phyloP scores from a whole-genome alignment of 2,113 vertebrate genomes.

The Cinclus mexicanus region DNA sequence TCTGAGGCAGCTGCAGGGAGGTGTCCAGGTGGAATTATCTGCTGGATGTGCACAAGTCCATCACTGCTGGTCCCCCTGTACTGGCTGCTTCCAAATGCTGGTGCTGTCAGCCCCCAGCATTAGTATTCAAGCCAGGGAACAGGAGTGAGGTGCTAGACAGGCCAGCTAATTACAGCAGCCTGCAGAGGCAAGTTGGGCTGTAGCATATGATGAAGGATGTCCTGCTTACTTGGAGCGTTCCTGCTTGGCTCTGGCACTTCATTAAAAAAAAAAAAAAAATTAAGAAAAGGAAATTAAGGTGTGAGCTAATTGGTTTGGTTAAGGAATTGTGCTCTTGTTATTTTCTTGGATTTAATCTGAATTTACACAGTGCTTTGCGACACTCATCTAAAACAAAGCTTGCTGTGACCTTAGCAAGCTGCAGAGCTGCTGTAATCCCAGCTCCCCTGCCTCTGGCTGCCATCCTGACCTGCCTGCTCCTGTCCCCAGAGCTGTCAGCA shows the following conservation, averaged over 20 bases:
- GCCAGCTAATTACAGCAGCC: conserved; percentile 16
- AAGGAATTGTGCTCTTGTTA: background rate
- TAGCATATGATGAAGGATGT: background rate
- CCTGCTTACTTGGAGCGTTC: background rate
- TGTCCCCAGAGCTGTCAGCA: background rate
- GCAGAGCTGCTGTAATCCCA: background rate
- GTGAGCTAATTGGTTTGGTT: background rate
- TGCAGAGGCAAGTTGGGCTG: background rate
- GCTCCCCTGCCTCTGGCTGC: background rate
- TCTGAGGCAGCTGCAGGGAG: background rate
- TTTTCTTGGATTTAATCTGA: background rate
- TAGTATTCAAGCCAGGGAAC: conserved; percentile 22
- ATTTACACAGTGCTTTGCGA: background rate
- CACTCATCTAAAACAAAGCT: background rate
- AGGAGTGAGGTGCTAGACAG: background rate
- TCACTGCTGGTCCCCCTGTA: background rate
- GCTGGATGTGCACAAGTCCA: background rate
- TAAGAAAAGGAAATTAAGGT: background rate
- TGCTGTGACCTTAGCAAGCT: background rate
- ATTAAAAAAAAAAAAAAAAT: background rate
- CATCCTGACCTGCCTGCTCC: background rate
- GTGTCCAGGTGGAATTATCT: background rate
- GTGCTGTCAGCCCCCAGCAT: background rate
- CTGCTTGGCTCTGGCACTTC: background rate
- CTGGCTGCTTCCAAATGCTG: background rate